Base-by-base conservation (phyloP, 2,113 vertebrate genomes). In the Rhinichthys klamathensis region DNA sequence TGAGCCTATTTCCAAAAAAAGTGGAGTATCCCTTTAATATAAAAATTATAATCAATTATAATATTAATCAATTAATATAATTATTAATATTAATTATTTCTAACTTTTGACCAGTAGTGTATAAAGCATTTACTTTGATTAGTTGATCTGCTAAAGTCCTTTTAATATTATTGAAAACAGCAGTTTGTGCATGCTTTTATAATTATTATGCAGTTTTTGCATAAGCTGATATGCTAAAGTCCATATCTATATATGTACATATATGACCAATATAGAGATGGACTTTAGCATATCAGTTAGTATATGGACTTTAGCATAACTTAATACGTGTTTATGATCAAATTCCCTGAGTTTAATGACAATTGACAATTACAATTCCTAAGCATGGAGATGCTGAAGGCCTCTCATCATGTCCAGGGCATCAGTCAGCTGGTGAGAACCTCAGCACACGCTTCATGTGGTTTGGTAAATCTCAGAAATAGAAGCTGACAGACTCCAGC, bases 401-500 rank as follows among this genome's bases (percentile, higher is more conserved):
- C 3, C 15, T 30, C 27, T 16, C 13, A 16, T 65, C 13, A 18
- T 16, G 61, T 32, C 21, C 13, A 16, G 15, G 27, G 63, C 27
- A 3, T 67, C 63, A 16, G 27, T 32, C 63, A 8, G 61, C 61
- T 1, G 61, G 12, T 30, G 61, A 67, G 63, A 67, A 30, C 16
- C 30, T 1, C 63, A 1, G 63, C 27, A 32, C 25, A 67, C 15
- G 18, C 18, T 56, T 56, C 54, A 56, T 56, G 54, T 21, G 54
- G 63, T 67, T 67, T 67, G 30, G 15, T 32, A 0, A 67, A 67
- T 32, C 27, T 32, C 27, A 9, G 10, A 67, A 67, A 67, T 18
- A 16, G 38, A 61, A 79, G 21, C 80, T 78, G 80, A 86, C 89
- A 82, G 85, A 77, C 67, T 51, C 13, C 35, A 46, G 84, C 35